Evolutionary conservation across 2,888 invertebrate genomes (phyloP), one percentile per base, ranked within the genome.

Genomic region (Drosophila pegasa): DNA sequence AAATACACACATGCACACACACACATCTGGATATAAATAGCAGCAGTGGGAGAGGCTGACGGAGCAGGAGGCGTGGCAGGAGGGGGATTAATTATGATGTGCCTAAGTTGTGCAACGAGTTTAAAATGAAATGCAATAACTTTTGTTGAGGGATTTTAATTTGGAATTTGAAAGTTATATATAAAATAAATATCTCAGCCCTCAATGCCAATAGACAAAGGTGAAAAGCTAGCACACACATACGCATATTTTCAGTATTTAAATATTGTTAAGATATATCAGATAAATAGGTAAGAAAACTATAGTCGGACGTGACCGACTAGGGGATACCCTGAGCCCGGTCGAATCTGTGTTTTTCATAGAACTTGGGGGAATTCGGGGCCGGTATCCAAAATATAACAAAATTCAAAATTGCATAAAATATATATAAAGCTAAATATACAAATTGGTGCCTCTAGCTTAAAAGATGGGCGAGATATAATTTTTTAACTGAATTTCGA

Each of bases 111-210:
- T 73, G 72, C 71, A 71, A 66, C 59, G 79, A 74, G 78, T 79
- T 83, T 90, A 80, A 89, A 90, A 90, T 90, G 83, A 89, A 90
- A 88, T 84, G 90, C 89, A 90, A 90, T 90, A 90, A 90, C 89
- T 90, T 90, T 88, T 76, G 82, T 79, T 83, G 85, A 82, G 82
- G 80, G 82, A 87, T 90, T 89, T 86, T 90, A 84, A 90, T 90
- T 89, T 88, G 87, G 80, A 75, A 89, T 89, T 90, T 85, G 78
- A 77, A 85, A 85, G 83, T 79, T 86, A 80, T 80, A 38, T 57
- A 67, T 60, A 45, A 66, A 67, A 89, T 89, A 90, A 90, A 90
- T 89, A 82, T 80, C 16, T 69, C 70, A 69, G 59, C 41, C 12
- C 18, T 35, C 43, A 18, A 20, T 16, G 4, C n/a, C 22, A 37